These are phyloP conservation scores for Dermochelys coriacea DNA, from an alignment of 2,797 vertebrate species.

Conservation along the genomic window DNA sequence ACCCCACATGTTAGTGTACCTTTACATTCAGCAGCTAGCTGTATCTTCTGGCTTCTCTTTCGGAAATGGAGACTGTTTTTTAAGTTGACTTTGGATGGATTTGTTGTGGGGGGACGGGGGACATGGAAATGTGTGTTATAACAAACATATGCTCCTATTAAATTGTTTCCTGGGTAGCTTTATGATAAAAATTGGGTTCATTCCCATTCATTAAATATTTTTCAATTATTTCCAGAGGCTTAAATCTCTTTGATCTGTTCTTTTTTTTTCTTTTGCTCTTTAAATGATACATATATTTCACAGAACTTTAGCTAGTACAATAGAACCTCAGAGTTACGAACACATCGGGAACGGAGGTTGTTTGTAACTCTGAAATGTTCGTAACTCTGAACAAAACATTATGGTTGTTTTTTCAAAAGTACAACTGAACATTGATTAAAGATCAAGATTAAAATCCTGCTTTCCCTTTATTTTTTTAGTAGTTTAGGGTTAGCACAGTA, in stretches of 20 bases:
- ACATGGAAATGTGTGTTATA: not conserved
- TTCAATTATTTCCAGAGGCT: not conserved
- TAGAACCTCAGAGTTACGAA: too few species aligned
- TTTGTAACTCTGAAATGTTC: too few species aligned
- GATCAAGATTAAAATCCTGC: too few species aligned
- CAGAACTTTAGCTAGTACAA: not conserved
- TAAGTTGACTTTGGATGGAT: not conserved
- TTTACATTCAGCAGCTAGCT: not conserved
- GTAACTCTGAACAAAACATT: too few species aligned
- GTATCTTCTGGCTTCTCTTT: not conserved
- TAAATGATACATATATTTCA: not conserved
- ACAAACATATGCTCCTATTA: accelerated
- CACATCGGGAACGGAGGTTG: too few species aligned
- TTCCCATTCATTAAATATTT: not conserved
- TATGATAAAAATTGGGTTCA: not conserved
- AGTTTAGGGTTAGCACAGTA: too few species aligned
- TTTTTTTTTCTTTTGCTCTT: not conserved
- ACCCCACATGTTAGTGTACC: constrained; percentile 86
- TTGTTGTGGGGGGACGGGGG: too few species aligned
- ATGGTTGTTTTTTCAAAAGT: too few species aligned
- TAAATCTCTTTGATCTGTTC: not conserved
- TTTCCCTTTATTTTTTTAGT: too few species aligned
- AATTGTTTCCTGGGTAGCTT: not conserved
- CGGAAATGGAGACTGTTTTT: not conserved
- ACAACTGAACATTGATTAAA: too few species aligned